Conservation (phyloP, 2,797 vertebrate genomes). For the Lycodopsis pacificus region DNA sequence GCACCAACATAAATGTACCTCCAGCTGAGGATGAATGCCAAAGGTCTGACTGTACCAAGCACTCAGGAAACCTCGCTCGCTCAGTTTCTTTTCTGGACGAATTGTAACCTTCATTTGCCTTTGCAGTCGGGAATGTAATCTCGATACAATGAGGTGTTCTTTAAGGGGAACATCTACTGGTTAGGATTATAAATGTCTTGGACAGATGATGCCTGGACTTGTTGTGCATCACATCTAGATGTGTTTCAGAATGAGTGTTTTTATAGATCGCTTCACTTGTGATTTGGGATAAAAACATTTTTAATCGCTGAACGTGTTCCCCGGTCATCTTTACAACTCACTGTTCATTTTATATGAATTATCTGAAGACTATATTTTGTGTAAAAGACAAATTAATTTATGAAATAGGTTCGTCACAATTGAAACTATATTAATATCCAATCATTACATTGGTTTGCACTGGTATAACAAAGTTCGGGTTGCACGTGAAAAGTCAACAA, state of each 20-base stretch:
- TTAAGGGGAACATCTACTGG: not conserved
- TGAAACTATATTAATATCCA: conserved; percentile 1
- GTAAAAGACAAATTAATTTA: not conserved
- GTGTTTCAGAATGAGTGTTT: not conserved
- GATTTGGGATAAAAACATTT: not conserved
- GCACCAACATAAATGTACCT: conserved; percentile 67
- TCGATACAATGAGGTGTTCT: conserved; percentile 22
- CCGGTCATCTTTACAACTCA: conserved; percentile 21
- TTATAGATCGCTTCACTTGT: not conserved
- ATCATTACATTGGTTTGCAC: conserved; percentile 31
- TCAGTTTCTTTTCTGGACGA: conserved; percentile 1
- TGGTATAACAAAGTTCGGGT: conserved; percentile 7
- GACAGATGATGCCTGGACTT: not conserved
- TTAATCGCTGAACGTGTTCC: not conserved
- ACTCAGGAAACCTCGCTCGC: conserved; percentile 72
- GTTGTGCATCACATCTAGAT: conserved; percentile 16
- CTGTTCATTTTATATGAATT: conserved; percentile 25
- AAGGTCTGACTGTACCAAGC: conserved; percentile 72
- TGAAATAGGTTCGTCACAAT: not conserved
- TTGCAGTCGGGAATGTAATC: conserved; percentile 62
- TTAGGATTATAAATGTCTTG: conserved; percentile 5
- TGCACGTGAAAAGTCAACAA: conserved; percentile 21
- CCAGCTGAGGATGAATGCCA: conserved; percentile 73
- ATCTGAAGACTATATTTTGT: conserved; percentile 7
- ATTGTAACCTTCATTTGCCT: conserved; percentile 47